Evolutionary conservation across 1,140 invertebrate species (phyloP), one percentile per base, ranked within the genome.

Genomic region (Leptinotarsa undecemlineata): DNA sequence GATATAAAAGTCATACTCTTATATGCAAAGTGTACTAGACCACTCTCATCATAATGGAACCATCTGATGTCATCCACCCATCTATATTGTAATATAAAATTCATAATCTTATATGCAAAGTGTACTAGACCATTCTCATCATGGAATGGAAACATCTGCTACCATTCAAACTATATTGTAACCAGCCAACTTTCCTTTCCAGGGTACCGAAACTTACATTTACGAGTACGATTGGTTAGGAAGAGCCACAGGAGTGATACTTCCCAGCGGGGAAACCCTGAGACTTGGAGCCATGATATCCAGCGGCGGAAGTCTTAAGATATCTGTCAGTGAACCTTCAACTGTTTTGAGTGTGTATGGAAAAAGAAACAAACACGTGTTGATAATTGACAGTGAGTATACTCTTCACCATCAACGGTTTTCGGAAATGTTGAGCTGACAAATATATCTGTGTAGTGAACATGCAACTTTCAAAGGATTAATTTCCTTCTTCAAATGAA

Each of bases 181-280:
- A 42, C 33, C 33, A 42, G 33, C 2, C 33, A 42, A 42, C 8
- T 57, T 57, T 48, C 33, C 79, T 83, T 78, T 75, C 61, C 79
- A 92, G 91, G 93, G 92, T 74, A 91, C 92, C n/a, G 91, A 95
- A 84, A 95, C 94, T 0, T 95, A 93, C 74, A 92, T 96, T 73
- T 98, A 97, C 82, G 92, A 93, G 81, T 98, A 97, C 79, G 94
- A 97, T 79, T 90, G 91, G 82, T 89, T 95, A 69, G 96, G 96
- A 6, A 89, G 96, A 42, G 91, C 96, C 6, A 92, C 91, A 0
- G 91, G 92, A 78, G 92, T 95, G 26, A 94, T 95, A 64, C 88
- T 97, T 80, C 95, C 96, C 20, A 97, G 95, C 76, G 96, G 96
- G 69, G 95, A 97, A 87, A 92, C 92, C 72, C 90, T 96, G 17